Evolutionary conservation across 2,888 invertebrate species (phyloP).

Genomic region (Morpho achilles): DNA sequence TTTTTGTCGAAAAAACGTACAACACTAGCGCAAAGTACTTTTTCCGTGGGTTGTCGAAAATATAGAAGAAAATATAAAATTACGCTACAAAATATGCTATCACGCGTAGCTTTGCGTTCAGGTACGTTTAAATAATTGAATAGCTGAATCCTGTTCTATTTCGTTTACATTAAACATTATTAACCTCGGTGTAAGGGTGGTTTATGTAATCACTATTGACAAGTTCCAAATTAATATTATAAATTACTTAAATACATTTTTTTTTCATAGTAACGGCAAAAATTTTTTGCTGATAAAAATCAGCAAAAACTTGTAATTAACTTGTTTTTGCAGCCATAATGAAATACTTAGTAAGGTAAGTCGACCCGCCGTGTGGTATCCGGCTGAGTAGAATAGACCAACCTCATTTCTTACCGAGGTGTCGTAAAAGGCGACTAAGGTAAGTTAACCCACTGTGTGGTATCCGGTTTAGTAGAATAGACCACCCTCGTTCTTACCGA

Average conservation of each 20-base stretch:
- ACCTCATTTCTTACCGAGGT: too few relatives aligned
- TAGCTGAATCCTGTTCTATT: constrained; percentile 15
- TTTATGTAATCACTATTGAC: constrained; percentile 78
- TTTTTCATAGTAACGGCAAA: too few relatives aligned
- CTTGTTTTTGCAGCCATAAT: too few relatives aligned
- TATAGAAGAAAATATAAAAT: constrained; percentile 41
- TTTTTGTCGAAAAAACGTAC: constrained; percentile 2
- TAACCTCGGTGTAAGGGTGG: constrained; percentile 53
- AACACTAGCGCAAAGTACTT: constrained; percentile 53
- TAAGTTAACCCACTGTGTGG: too few relatives aligned
- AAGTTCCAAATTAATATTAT: constrained; percentile 29
- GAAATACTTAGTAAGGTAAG: too few relatives aligned
- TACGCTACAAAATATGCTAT: constrained; percentile 79
- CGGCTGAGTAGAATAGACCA: too few relatives aligned
- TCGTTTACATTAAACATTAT: constrained; percentile 29
- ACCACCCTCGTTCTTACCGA: too few relatives aligned
- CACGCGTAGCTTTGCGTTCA: constrained; percentile 83
- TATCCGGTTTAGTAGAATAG: too few relatives aligned
- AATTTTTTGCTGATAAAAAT: too few relatives aligned
- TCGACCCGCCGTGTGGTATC: too few relatives aligned
- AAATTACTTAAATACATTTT: background rate
- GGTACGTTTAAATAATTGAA: constrained; percentile 63
- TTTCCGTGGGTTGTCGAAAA: constrained; percentile 53
- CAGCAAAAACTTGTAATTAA: too few relatives aligned
- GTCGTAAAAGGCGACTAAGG: too few relatives aligned